Base-by-base conservation (phyloP, 2,113 vertebrate species). In the Zosterops hypoxanthus region DNA sequence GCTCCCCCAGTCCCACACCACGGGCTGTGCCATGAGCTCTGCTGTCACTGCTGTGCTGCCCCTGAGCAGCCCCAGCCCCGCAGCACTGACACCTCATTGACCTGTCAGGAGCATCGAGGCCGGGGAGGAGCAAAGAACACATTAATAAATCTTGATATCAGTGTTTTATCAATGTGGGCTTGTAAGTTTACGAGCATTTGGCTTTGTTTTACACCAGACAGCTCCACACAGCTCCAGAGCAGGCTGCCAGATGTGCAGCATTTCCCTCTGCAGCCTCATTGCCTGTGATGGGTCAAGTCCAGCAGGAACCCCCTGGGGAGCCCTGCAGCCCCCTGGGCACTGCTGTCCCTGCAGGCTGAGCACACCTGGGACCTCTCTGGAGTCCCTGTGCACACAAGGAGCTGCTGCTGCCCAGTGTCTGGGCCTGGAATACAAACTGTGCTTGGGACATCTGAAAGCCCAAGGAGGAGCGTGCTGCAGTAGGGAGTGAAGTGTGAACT, bases 191-290 rank as follows among this genome's bases (percentile, higher is more conserved):
- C 12, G 34, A 90, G 84, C 91, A 92, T 89, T 97, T 96, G 86
- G 86, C 86, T 96, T 87, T 80, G 55, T 93, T 94, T 93, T 94
- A 79, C 91, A 90, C 57, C 94, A 96, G 96, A 87, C 82, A 94
- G 66, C 91, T 66, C 72, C 66, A 50, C 9, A 0, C 22, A 18
- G 60, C 66, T 88, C 60, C 39, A 11, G 82, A 91, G 80, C 61
- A 61, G 92, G 93, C 93, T 87, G 83, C 97, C 97, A 98, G 96
- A 97, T 97, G 97, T 95, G 92, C 86, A 78, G 57, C 79, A 56
- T 94, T 97, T 90, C 93, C 87, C 94, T 92, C 75, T 70, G 80
- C 94, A 91, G 85, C 86, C 91, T 94, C 92, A 94, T 63, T 41
- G 23, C 96, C 93, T 92, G 94, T 79, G 95, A 92, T 3, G 5